phyloP scores from a whole-genome alignment of 2,113 vertebrate species.

The Cettia cetti region DNA sequence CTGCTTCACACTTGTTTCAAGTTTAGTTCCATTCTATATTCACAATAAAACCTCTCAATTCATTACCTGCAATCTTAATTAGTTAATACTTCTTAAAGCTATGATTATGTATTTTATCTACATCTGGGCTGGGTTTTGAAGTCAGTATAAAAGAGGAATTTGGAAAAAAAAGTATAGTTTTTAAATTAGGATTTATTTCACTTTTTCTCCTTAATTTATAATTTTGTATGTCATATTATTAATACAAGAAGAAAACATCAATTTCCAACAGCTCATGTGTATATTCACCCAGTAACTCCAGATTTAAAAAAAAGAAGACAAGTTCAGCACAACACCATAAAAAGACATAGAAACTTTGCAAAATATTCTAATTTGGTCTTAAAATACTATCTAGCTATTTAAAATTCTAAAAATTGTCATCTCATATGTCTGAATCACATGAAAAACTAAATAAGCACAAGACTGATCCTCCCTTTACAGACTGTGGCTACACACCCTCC shows the following conservation, averaged over 20 bases:
- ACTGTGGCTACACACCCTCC: background rate
- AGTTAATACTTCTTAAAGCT: background rate
- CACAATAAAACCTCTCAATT: background rate
- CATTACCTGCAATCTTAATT: background rate
- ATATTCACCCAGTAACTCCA: background rate
- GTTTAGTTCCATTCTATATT: background rate
- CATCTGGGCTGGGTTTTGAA: background rate
- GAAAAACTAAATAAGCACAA: background rate
- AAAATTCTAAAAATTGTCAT: background rate
- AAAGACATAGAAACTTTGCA: background rate
- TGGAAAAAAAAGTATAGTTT: background rate
- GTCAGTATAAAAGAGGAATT: background rate
- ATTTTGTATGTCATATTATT: background rate
- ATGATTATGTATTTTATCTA: background rate
- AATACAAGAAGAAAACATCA: background rate
- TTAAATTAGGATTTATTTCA: background rate
- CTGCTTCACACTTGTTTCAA: background rate
- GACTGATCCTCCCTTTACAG: background rate
- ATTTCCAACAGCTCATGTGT: background rate
- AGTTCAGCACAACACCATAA: background rate
- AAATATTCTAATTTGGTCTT: background rate
- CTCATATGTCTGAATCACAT: background rate
- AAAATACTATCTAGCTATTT: background rate
- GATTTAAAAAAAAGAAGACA: background rate
- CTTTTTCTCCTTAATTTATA: background rate